These are phyloP conservation scores for Euplexia lucipara DNA, from an alignment of 2,888 invertebrate species.

Conservation along the genomic window DNA sequence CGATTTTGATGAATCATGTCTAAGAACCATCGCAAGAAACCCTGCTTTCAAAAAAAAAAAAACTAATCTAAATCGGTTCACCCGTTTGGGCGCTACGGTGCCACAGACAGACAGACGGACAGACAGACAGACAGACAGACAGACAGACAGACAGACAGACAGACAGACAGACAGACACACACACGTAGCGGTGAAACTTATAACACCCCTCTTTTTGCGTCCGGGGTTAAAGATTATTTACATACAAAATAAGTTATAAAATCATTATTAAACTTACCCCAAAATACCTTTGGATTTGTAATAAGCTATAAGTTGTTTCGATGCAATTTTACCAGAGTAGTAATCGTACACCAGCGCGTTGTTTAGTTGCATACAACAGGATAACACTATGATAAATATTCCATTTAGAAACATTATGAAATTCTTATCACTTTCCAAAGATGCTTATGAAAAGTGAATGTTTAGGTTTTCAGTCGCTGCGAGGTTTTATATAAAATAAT, in stretches of 20 bases:
- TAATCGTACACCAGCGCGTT: slow-evolving; percentile 10
- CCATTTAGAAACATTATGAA: slow-evolving; percentile 8
- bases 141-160: no score
- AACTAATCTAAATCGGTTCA: no score
- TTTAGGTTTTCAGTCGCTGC: background rate
- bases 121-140: no score
- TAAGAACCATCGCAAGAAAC: no score
- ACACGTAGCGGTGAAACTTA: no score
- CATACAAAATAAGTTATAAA: background rate
- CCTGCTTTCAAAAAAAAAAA: no score
- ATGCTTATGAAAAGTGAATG: background rate
- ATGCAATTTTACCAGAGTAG: slow-evolving; percentile 21
- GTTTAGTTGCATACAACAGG: background rate
- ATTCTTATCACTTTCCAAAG: background rate
- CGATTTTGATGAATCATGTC: no score
- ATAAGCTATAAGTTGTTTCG: background rate
- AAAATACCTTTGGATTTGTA: slow-evolving; percentile 34
- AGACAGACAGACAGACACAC: no score
- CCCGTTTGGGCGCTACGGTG: no score
- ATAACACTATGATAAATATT: background rate
- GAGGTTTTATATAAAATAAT: slow-evolving; percentile 17
- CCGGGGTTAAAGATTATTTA: no score
- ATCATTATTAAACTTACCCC: slow-evolving; percentile 19
- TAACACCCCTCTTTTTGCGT: no score
- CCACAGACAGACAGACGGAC: no score